Evolutionary conservation across 64 coral and sea anemone genomes (phyloP), one percentile per base, ranked within the genome.

Genomic region (Porites lutea): DNA sequence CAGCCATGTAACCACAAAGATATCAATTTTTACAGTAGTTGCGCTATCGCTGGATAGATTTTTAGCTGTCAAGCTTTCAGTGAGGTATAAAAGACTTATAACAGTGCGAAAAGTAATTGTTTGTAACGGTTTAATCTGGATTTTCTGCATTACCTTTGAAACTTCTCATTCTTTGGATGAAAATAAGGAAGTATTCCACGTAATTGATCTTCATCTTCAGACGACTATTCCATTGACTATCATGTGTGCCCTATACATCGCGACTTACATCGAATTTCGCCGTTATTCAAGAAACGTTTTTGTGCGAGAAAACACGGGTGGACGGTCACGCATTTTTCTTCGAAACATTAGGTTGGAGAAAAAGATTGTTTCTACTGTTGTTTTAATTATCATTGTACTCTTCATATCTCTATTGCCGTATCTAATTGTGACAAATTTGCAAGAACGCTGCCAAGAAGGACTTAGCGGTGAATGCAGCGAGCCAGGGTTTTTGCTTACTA

Each of bases 41-140:
- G 90, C 70, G 12, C 57, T 96, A 72, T 92, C 94, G 4, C n/a
- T 96, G 20, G 94, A 96, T 92, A 86, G 94, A 14, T 91, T 82
- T 13, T 66, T 96, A 9, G 90, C 86, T 0, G 63, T 96, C 13
- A 96, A 87, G 57, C 86, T 92, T 22, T 46, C 79, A 4, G 89
- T 78, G 94, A 89, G 60, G 48, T 96, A 96, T 69, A 96, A 53
- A 48, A 46, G 12, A 4, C 13, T 96, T 27, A 37, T 96, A 43
- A 96, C 79, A 10, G 54, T 52, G 4, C 72, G 82, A 52, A 76
- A 74, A 50, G 94, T 74, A 22, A 44, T 58, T 37, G 20, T 78
- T 22, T 88, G 73, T 6, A 92, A 89, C 55, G 13, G 78, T 37
- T 83, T 73, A 3, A 48, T 92, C 4, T 96, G 94, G 90, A 19